These are phyloP conservation scores for Coregonus ussuriensis DNA, from an alignment of 2,797 vertebrate species.

Conservation along the genomic window DNA sequence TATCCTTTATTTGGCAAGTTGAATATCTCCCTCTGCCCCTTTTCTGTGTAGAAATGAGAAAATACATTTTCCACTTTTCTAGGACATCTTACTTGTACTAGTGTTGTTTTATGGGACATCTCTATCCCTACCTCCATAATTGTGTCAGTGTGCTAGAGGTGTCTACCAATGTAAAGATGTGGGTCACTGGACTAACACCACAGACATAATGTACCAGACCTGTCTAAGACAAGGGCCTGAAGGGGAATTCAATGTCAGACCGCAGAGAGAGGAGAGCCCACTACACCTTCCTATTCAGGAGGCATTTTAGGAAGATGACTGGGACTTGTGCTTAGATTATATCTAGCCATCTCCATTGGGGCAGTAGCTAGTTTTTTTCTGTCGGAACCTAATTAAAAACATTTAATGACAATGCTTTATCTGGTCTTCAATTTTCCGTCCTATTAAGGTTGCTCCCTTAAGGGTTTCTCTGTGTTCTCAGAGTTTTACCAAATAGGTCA, in stretches of 20 bases:
- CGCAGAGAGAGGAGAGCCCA: constrained; percentile 32
- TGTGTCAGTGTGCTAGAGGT: constrained; percentile 69
- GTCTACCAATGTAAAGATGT: constrained; percentile 40
- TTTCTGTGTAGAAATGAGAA: background rate
- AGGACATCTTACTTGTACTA: background rate
- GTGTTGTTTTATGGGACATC: constrained; percentile 47
- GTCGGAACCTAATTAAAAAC: constrained; percentile 78
- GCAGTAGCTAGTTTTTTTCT: constrained; percentile 51
- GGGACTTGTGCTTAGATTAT: constrained; percentile 67
- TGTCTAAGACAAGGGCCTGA: constrained; percentile 73
- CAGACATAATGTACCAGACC: constrained; percentile 61
- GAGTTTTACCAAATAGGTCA: constrained; percentile 73
- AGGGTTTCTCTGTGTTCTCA: constrained; percentile 62
- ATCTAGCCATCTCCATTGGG: constrained; percentile 64
- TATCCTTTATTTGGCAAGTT: background rate
- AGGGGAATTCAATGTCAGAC: constrained; percentile 66
- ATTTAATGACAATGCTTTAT: constrained; percentile 81
- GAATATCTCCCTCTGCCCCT: background rate
- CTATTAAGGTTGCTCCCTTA: constrained; percentile 77
- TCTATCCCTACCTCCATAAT: constrained; percentile 29
- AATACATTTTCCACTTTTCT: background rate
- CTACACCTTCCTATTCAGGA: constrained; percentile 51
- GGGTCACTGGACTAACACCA: constrained; percentile 69
- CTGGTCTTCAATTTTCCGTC: constrained; percentile 75
- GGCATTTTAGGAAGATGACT: constrained; percentile 62